Conservation (phyloP, 1,140 invertebrate species). For the Whitmania pigra region DNA sequence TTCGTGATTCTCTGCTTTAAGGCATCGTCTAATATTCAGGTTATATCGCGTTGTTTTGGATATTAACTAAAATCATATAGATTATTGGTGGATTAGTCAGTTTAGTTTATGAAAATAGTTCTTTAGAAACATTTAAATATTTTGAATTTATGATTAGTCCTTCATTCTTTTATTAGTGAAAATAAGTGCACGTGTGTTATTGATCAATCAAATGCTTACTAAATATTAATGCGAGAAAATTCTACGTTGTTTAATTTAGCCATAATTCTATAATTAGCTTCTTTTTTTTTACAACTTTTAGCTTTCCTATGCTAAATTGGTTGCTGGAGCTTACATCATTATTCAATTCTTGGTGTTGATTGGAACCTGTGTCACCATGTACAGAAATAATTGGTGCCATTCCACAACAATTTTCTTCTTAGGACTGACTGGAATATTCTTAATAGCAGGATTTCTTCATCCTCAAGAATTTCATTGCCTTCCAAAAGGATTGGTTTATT, state of each 20-base stretch:
- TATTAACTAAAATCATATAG: too few species aligned
- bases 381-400: constrained; percentile 28
- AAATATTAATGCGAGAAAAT: too few species aligned
- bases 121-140: too few species aligned
- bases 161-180: too few species aligned
- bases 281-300: background rate
- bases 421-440: constrained; percentile 32
- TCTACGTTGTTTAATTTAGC: too few species aligned
- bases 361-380: constrained; percentile 33
- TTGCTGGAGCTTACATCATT: constrained; percentile 35
- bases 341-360: constrained; percentile 39
- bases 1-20: constrained; percentile 44
- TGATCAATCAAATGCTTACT: too few species aligned
- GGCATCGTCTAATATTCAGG: background rate
- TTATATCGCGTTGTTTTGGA: background rate
- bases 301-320: background rate
- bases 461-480: constrained; percentile 35
- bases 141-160: too few species aligned
- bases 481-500: constrained; percentile 35
- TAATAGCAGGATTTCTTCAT: constrained; percentile 35
- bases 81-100: too few species aligned
- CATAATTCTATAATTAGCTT: too few species aligned
- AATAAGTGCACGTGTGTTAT: too few species aligned
- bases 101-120: too few species aligned
- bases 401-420: constrained; percentile 33